Evolutionary conservation across 2,888 invertebrate species (phyloP).

Genomic region (Tuta absoluta): DNA sequence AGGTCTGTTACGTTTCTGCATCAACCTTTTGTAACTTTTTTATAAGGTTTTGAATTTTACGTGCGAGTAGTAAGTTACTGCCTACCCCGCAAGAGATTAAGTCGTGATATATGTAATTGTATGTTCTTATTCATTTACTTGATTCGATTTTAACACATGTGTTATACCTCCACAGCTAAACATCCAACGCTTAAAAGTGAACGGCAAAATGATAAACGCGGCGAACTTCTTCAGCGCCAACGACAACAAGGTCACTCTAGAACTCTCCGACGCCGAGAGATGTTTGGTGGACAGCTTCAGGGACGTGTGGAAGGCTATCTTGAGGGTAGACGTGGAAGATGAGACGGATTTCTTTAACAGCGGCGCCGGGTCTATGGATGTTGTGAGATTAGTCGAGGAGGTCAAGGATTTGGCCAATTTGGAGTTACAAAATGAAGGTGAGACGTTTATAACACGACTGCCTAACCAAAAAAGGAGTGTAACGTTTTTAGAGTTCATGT

Average conservation of each 20-base stretch:
- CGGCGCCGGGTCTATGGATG: slow-evolving; percentile 99
- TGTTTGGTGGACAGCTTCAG: slow-evolving; percentile 83
- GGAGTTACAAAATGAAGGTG: slow-evolving; percentile 87
- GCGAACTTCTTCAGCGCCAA: slow-evolving; percentile 87
- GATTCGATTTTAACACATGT: not conserved
- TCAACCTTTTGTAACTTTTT: too few relatives aligned
- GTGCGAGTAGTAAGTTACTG: too few relatives aligned
- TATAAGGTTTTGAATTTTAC: too few relatives aligned
- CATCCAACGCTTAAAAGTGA: slow-evolving; percentile 87
- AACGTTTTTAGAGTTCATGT: too few relatives aligned
- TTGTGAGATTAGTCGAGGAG: slow-evolving; percentile 95
- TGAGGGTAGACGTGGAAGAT: slow-evolving; percentile 87
- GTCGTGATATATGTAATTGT: too few relatives aligned
- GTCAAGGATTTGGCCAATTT: slow-evolving; percentile 90
- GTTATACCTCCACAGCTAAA: slow-evolving; percentile 81
- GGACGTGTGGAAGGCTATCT: slow-evolving; percentile 91
- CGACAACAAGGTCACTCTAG: slow-evolving; percentile 79
- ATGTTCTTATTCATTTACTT: too few relatives aligned
- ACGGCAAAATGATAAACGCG: slow-evolving; percentile 91
- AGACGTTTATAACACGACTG: not conserved
- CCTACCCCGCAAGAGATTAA: too few relatives aligned
- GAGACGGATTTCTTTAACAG: slow-evolving; percentile 95
- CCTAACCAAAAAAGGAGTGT: too few relatives aligned
- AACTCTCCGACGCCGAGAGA: slow-evolving; percentile 88
- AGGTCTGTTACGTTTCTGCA: too few relatives aligned